Evolutionary conservation across 2,113 vertebrate species (phyloP), one percentile per base, ranked within the genome.

Genomic region (Pachycephala philippinensis): DNA sequence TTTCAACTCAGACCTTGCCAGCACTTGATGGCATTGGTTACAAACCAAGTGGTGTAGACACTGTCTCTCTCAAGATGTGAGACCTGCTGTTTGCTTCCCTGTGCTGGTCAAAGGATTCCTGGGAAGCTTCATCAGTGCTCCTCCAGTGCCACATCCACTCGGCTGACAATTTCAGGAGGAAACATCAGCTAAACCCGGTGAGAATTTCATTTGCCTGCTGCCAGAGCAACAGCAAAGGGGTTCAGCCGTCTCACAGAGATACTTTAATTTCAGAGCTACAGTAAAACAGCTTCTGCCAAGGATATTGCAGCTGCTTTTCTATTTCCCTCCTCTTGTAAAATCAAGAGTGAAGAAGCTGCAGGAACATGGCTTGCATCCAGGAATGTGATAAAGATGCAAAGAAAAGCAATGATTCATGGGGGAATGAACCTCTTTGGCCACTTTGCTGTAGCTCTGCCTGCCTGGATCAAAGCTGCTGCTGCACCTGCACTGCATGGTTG

Each of bases 321-420:
- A n/a, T 47, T 82, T 81, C 72, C 28, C 63, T 74, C 33, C 45
- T 44, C 72, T 78, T 72, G 39, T 75, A 90, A 95, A 95, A 89
- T 42, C 18, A n/a, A 92, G 84, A 74, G 54, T n/a, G 59, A 96
- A 87, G 91, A 93, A 87, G 70, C 66, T 94, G 57, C 60, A 74
- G 79, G 60, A 77, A 52, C 47, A 7, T 72, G 91, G 94, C 77
- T 84, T 72, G 68, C 12, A 37, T 87, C 91, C 57, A 94, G 94
- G 83, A 96, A 85, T 91, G 77, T 79, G 90, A 93, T 96, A 69
- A 90, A 96, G 86, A 95, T 89, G 45, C 82, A 96, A 94, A 71
- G 56, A 52, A 81, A 85, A 92, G 15, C 20, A 40, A 4, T 0
- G 1, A 45, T 69, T 90, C 57, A 15, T 3, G 20, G 69, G 61